Evolutionary conservation across 2,113 vertebrate species (phyloP).

Genomic region (Halichoerus grypus): DNA sequence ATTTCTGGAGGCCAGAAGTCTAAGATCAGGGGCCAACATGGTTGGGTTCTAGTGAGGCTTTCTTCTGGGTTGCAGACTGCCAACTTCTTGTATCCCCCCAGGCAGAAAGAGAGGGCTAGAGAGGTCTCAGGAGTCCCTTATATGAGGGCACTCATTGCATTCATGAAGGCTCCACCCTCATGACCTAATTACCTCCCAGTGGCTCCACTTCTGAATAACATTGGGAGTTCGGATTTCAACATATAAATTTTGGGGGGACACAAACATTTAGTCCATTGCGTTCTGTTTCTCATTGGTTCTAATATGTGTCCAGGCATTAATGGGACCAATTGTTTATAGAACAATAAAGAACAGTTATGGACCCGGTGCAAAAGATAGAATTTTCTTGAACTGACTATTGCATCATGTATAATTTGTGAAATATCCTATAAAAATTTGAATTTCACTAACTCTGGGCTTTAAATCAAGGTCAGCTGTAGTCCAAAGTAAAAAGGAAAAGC

Average conservation of each 20-base stretch:
- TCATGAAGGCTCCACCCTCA: neutral
- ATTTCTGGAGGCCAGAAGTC: neutral
- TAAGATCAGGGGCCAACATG: neutral
- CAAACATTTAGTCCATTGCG: neutral
- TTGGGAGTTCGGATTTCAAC: neutral
- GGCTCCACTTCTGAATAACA: neutral
- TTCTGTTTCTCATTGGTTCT: neutral
- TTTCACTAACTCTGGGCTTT: slow-evolving; percentile 57
- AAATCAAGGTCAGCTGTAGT: slow-evolving; percentile 57
- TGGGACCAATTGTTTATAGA: slow-evolving; percentile 6
- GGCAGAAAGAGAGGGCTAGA: neutral
- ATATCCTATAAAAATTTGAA: slow-evolving; percentile 60
- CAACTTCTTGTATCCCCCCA: neutral
- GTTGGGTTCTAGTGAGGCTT: neutral
- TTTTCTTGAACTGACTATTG: slow-evolving; percentile 53
- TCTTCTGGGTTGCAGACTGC: neutral
- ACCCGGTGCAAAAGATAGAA: slow-evolving; percentile 15
- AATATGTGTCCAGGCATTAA: slow-evolving; percentile 11
- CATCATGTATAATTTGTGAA: slow-evolving; percentile 48
- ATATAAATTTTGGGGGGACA: neutral
- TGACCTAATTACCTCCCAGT: neutral
- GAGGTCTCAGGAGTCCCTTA: neutral
- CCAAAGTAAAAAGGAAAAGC: slow-evolving; percentile 71
- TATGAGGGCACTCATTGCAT: neutral
- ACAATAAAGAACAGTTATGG: neutral